Conservation (phyloP, 2,888 invertebrate genomes). For the Omphaloscelis lunosa region DNA sequence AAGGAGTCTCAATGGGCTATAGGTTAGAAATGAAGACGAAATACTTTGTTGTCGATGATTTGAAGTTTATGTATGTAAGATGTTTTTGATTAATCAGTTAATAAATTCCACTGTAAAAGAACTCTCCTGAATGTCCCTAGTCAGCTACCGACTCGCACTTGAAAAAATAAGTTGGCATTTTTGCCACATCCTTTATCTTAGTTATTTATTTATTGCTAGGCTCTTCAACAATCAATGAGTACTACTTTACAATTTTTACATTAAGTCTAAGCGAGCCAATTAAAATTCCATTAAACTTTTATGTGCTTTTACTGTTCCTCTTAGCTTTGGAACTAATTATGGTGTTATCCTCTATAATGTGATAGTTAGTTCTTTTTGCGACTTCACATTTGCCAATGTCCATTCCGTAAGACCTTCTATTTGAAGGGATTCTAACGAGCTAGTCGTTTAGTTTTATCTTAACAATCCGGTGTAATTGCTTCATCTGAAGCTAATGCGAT, state of each 20-base stretch:
- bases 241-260: no score
- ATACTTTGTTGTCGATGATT: conserved; percentile 16
- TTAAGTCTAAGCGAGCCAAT: no score
- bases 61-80: neutral
- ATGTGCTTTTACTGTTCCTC: neutral
- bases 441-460: conserved; percentile 52
- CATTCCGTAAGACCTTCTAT: conserved; percentile 49
- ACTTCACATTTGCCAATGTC: conserved; percentile 13
- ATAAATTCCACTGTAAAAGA: neutral
- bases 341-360: neutral
- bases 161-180: neutral
- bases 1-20: conserved; percentile 30
- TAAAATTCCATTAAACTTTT: neutral
- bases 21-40: conserved; percentile 24
- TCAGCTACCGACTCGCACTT: neutral
- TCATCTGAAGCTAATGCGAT: conserved; percentile 58
- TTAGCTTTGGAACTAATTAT: neutral
- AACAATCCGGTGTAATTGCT: conserved; percentile 55
- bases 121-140: neutral
- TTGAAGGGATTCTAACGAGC: conserved; percentile 57
- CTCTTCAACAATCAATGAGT: no score
- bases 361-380: conserved; percentile 2
- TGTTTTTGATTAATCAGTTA: conserved; percentile 5
- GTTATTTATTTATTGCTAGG: no score
- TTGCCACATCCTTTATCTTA: neutral